Evolutionary conservation across 2,797 vertebrate genomes (phyloP), one percentile per base, ranked within the genome.

Genomic region (Chiroxiphia lanceolata): DNA sequence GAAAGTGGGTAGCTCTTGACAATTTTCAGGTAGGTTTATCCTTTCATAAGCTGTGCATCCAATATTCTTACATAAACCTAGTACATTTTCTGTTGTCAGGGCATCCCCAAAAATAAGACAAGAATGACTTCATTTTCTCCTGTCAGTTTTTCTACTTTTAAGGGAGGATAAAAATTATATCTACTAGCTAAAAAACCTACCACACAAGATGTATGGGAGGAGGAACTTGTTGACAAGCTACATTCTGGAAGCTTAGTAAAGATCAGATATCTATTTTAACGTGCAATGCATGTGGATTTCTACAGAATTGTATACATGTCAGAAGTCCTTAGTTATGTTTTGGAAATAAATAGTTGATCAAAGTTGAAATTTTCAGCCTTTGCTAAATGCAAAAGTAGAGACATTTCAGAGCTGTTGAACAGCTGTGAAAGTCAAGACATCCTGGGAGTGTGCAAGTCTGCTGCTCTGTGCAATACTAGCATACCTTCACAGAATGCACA

Each of bases 1-100:
- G 93, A 94, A 97, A 94, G 78, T 96, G 87, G 82, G 89, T 94
- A 80, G 51, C 15, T 95, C 34, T 94, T 94, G 94, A 94, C 67
- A 97, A 92, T 92, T 96, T 96, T 89, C 67, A 96, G 78, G 80
- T 89, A 97, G 65, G 77, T 33, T 93, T 87, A 77, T 53, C 61
- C 63, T 84, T 95, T 96, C 87, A 82, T 67, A 88, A 92, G 61
- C 64, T 86, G 48, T 90, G 56, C 87, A 94, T 77, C 38, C 44
- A 89, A 20, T 79, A 38, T 67, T 84, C 68, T 95, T 95, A 91
- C 38, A 91, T 90, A 95, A 96, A 81, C 50, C 29, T 84, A 86
- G 65, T 38, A 81, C 78, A 38, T n/a, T 90, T 96, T 87, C 53
- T 82, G 86, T 94, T 92, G 84, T 96, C 75, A 96, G 84, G 72